These are phyloP conservation scores for Congeria kusceri DNA, from an alignment of 2,888 invertebrate species.

Conservation along the genomic window DNA sequence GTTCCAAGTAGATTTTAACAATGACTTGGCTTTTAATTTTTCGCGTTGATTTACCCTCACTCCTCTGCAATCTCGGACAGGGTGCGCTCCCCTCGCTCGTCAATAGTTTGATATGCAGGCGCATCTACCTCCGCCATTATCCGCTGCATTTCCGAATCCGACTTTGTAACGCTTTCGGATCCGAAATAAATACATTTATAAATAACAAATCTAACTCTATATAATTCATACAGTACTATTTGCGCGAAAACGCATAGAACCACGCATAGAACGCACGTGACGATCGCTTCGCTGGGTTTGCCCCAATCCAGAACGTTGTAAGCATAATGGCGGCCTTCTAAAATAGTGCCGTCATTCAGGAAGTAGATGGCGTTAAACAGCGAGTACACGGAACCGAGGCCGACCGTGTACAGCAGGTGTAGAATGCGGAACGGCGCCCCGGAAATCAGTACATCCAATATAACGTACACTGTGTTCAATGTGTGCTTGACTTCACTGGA, in stretches of 20 bases:
- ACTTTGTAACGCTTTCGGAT: slow-evolving; percentile 43
- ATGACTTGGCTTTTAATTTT: too few relatives aligned
- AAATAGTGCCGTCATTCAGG: slow-evolving; percentile 78
- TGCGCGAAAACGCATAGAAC: slow-evolving; percentile 74
- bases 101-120: slow-evolving; percentile 63
- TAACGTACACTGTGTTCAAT: slow-evolving; percentile 77
- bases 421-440: slow-evolving; percentile 80
- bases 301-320: slow-evolving; percentile 82
- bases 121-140: slow-evolving; percentile 57
- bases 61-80: slow-evolving; percentile 5
- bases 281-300: slow-evolving; percentile 78
- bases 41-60: neutral
- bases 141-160: slow-evolving; percentile 74
- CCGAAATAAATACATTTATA: slow-evolving; percentile 68
- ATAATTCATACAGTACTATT: slow-evolving; percentile 71
- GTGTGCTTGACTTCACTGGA: slow-evolving; percentile 81
- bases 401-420: slow-evolving; percentile 80
- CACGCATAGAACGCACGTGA: slow-evolving; percentile 79
- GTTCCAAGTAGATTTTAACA: too few relatives aligned
- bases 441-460: slow-evolving; percentile 77
- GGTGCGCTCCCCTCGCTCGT: slow-evolving; percentile 32
- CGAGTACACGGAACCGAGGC: slow-evolving; percentile 79
- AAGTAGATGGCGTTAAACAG: slow-evolving; percentile 82
- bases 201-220: slow-evolving; percentile 67
- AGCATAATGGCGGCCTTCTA: slow-evolving; percentile 78